Base-by-base conservation (phyloP, 2,888 invertebrate species). In the Zaprionus bogoriensis region DNA sequence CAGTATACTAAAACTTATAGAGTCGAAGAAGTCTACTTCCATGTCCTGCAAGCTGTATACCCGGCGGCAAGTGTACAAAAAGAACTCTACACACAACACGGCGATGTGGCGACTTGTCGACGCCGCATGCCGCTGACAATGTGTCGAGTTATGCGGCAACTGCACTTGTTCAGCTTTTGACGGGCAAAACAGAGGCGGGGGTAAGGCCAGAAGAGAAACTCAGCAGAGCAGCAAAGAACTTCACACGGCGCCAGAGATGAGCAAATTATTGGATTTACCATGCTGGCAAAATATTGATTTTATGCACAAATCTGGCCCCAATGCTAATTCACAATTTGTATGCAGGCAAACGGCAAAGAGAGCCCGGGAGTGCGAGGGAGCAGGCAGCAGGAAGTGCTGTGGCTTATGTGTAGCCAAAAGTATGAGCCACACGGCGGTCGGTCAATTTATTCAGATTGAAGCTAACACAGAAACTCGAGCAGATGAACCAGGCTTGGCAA, bases 101-200 rank as follows among this genome's bases (percentile, higher is more conserved):
- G 42, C 55, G 14, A 55, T 36, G 46, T 32, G 44, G 32, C 39
- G 38, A 46, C 47, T 30, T 38, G 22, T 9, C 23, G 36, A 28
- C 28, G 20, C 46, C 23, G 23, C 44, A 19, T 30, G 47, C 23
- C 27, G 44, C 12, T 60, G 54, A 55, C 69, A 74, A 57, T 63
- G 62, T 57, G 66, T 67, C 52, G 51, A 72, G 69, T 22, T 58
- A 27, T 60, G 48, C 19, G 45, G 28, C 58, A 51, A 57, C 51
- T 68, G 68, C 64, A 65, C 54, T 66, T 66, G 48, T 54, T 58
- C 25, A 68, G 54, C 53, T 61, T 67, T 75, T 76, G 76, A 73
- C 73, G 67, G 54, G 66, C 55, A 59, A 55, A 12, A 67, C 42
- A 38, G 10, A n/a, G n/a, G n/a, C n/a, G n/a, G n/a, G n/a, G n/a